Evolutionary conservation across 2,797 vertebrate genomes (phyloP).

Genomic region (Phataginus tetradactyla): DNA sequence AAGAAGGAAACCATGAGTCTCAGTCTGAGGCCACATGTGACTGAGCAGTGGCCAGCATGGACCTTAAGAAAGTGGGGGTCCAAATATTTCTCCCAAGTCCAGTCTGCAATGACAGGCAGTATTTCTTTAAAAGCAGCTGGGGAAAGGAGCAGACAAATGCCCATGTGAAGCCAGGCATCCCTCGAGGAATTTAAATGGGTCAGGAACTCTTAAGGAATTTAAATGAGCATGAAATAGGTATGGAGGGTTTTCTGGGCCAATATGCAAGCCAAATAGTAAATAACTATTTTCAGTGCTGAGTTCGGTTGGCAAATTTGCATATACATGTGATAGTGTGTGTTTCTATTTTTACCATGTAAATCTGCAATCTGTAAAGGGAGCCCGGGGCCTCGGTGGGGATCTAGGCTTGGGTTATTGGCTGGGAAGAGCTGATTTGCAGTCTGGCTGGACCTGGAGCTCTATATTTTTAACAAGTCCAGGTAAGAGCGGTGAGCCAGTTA

Average conservation of each 20-base stretch:
- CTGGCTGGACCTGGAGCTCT: background rate
- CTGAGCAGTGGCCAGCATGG: background rate
- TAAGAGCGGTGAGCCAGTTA: background rate
- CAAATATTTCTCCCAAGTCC: background rate
- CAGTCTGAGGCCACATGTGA: background rate
- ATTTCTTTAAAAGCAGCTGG: slow-evolving; percentile 49
- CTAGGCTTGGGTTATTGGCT: background rate
- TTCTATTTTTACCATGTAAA: slow-evolving; percentile 77
- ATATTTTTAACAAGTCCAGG: slow-evolving; percentile 27
- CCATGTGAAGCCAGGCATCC: slow-evolving; percentile 65
- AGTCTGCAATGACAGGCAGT: background rate
- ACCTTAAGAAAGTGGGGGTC: background rate
- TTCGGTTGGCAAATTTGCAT: slow-evolving; percentile 79
- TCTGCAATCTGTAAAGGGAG: slow-evolving; percentile 56
- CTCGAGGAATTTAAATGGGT: slow-evolving; percentile 80
- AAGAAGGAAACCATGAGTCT: background rate
- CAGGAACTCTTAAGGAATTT: slow-evolving; percentile 79
- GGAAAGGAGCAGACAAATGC: background rate
- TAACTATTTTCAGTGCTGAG: slow-evolving; percentile 78
- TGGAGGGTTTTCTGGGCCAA: slow-evolving; percentile 80
- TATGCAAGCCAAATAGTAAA: slow-evolving; percentile 81
- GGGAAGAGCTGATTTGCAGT: slow-evolving; percentile 27
- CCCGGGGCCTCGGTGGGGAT: background rate
- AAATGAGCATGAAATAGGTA: slow-evolving; percentile 80
- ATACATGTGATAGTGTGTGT: slow-evolving; percentile 43